Percentiles rank a stretch among this genome's conserved stretches.
Conservation (phyloP, 2,888 invertebrate species). For the Pachycephus smyrnensis region DNA sequence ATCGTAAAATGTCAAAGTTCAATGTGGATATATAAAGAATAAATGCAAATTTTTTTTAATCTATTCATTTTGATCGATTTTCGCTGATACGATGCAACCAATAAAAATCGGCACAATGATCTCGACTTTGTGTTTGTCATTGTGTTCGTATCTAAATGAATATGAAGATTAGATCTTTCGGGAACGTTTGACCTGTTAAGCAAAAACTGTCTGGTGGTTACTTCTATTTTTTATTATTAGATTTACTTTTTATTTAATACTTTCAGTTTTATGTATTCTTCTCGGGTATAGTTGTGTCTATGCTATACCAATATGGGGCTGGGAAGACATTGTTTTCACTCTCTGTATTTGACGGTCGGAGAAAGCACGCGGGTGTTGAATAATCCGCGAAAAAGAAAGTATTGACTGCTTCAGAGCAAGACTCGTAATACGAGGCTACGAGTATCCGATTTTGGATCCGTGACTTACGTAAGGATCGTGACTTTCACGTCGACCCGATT, state of each 20-base stretch:
- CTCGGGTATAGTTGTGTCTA: neutral
- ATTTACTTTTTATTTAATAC: slow-evolving; percentile 13
- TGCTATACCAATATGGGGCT: neutral
- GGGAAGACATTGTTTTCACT: slow-evolving; percentile 4
- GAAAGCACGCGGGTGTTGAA: slow-evolving; percentile 56
- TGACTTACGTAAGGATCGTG: neutral
- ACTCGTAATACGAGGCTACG: neutral
- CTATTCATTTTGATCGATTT: slow-evolving; percentile 64
- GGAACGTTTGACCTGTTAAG: slow-evolving; percentile 51
- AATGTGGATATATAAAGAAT: slow-evolving; percentile 48
- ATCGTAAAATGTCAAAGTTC: slow-evolving; percentile 16
- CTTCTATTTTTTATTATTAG: neutral
- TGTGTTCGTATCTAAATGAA: slow-evolving; percentile 63
- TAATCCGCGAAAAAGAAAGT: slow-evolving; percentile 61
- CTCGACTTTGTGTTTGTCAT: slow-evolving; percentile 50
- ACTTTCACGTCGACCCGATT: neutral
- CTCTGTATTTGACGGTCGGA: slow-evolving; percentile 34
- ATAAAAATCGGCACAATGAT: slow-evolving; percentile 54
- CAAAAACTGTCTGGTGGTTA: neutral
- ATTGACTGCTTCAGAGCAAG: slow-evolving; percentile 19
- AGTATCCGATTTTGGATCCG: neutral
- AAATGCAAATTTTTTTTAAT: slow-evolving; percentile 59
- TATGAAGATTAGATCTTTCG: slow-evolving; percentile 61
- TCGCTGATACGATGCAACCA: slow-evolving; percentile 54
- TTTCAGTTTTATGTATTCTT: neutral